A percentile compares a stretch with the other conserved stretches of the same genome.
Conservation (phyloP, 2,113 vertebrate genomes). For the Colaptes auratus region DNA sequence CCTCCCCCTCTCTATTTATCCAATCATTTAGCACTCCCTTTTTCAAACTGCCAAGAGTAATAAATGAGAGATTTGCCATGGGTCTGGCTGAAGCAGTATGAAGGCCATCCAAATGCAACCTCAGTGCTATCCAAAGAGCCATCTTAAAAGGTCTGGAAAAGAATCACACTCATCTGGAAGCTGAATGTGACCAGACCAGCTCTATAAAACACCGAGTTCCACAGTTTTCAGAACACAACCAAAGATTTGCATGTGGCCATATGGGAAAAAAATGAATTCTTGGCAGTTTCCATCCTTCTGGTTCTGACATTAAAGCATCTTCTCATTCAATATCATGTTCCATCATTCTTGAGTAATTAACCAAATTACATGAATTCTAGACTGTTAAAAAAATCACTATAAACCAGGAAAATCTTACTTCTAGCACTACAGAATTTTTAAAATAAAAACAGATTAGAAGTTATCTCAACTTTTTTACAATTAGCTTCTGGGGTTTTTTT, state of each 20-base stretch:
- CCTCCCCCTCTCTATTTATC: conserved; percentile 16
- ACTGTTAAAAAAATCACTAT: background rate
- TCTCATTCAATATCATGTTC: background rate
- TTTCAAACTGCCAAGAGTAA: conserved; percentile 25
- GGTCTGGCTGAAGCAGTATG: background rate
- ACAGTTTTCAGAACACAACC: background rate
- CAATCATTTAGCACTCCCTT: conserved; percentile 20
- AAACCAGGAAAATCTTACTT: background rate
- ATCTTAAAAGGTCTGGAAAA: conserved; percentile 30
- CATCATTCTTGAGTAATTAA: background rate
- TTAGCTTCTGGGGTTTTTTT: background rate
- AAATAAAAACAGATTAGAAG: background rate
- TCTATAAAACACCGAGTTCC: background rate
- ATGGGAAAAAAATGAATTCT: background rate
- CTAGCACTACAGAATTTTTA: background rate
- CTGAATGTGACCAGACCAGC: background rate
- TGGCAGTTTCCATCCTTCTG: background rate
- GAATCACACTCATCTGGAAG: background rate
- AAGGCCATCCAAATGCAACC: conserved; percentile 16
- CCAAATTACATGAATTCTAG: background rate
- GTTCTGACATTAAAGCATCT: background rate
- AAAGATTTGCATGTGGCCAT: background rate
- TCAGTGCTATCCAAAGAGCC: conserved; percentile 1
- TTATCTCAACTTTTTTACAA: background rate
- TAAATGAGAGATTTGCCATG: conserved; percentile 40